A percentile compares a stretch with the other conserved stretches of the same genome.
Conservation (phyloP, 1,140 invertebrate species). For the Ceratitis capitata region DNA sequence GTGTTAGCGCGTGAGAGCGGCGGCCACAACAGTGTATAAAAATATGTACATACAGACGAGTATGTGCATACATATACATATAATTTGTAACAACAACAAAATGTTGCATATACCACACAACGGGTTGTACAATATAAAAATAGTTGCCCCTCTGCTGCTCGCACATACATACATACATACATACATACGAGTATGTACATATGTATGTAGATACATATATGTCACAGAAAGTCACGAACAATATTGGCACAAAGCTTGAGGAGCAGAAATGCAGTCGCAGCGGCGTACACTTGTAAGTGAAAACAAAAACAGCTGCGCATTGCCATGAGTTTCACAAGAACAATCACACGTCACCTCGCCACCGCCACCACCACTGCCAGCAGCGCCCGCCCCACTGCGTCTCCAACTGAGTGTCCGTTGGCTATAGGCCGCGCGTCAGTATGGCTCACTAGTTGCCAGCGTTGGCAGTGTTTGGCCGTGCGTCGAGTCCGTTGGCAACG, state of each 20-base stretch:
- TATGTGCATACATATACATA: background rate
- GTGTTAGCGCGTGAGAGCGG: slow-evolving; percentile 26
- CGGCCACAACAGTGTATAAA: background rate
- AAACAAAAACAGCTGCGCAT: slow-evolving; percentile 35
- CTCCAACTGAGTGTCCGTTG: background rate
- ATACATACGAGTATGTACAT: background rate
- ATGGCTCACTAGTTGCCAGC: background rate
- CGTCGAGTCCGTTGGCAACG: background rate
- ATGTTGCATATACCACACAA: slow-evolving; percentile 1
- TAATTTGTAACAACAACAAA: slow-evolving; percentile 2
- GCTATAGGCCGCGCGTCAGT: background rate
- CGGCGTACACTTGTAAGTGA: background rate
- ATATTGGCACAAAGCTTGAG: no score
- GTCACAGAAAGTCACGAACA: no score
- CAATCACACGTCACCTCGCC: background rate
- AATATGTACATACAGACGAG: background rate
- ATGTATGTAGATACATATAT: background rate
- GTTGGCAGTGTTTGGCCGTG: background rate
- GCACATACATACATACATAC: background rate
- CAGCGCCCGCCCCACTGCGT: background rate
- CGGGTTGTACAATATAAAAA: background rate
- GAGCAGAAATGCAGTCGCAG: no score
- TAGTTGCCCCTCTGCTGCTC: background rate
- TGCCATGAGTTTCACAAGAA: background rate
- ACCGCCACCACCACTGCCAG: no score